Evolutionary conservation across 2,888 invertebrate species (phyloP), one percentile per base, ranked within the genome.

Genomic region (Ceramica pisi): DNA sequence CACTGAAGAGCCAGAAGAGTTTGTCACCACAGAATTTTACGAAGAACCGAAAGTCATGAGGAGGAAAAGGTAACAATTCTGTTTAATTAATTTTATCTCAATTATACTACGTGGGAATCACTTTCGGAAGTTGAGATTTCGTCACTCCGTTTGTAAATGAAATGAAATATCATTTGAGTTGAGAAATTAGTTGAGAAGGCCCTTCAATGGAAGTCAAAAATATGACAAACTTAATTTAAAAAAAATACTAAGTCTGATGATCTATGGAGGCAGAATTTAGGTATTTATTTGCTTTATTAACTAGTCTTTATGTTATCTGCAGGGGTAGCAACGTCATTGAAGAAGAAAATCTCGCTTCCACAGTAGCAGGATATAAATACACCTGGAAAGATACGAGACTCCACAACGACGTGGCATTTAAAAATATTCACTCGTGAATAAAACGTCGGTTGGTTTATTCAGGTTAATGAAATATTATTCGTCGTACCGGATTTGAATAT

Each of bases 281-380:
- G 6, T 35, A 38, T 48, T 50, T 1, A 44, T 38, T 9, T 14
- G 26, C 35, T n/a, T 51, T 46, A 19, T 44, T 19, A 51, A 0
- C 10, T 61, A 10, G 31, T 16, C 0, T 38, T 5, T 8, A 26
- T 9, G 9, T 53, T 48, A 12, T 55, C 55, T 82, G 91, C 89
- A 94, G 94, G 68, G 89, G 87, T 64, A 84, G 85, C 5, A 93
- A 94, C 61, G 79, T 94, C 2, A 94, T 95, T n/a, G 94, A 93
- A 77, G 95, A 94, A 81, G 94, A 95, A 83, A 90, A 89, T 56
- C 59, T 87, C 7, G 89, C 80, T 12, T 88, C 93, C 0, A 93
- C 93, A 0, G 69, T 88, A 6, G 84, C 92, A 2, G 87, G 81
- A 12, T 87, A 89, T 21, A 91, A 89, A 76, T 92, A 87, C 31